Conservation (phyloP, 2,888 invertebrate genomes). For the Pecten maximus region DNA sequence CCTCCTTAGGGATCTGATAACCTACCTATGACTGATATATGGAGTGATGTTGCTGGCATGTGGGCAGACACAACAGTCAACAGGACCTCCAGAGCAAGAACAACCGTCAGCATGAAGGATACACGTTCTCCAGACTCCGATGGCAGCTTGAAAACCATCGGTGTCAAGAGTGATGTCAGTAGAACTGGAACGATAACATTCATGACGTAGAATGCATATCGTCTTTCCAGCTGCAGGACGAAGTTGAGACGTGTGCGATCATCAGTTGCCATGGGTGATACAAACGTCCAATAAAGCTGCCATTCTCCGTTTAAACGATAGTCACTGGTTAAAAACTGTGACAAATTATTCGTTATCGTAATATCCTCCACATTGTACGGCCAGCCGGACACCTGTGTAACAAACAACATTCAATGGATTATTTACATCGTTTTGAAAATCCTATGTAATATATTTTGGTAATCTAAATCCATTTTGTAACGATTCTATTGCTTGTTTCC, state of each 20-base stretch:
- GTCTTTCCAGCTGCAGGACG: constrained; percentile 45
- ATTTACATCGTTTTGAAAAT: too few relatives aligned
- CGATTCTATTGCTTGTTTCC: too few relatives aligned
- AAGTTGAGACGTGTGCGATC: constrained; percentile 36
- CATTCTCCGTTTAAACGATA: background rate
- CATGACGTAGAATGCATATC: constrained; percentile 60
- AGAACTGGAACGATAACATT: constrained; percentile 61
- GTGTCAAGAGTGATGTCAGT: constrained; percentile 59
- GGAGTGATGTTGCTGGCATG: constrained; percentile 54
- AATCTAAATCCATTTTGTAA: too few relatives aligned
- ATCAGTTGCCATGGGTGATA: background rate
- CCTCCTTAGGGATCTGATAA: background rate
- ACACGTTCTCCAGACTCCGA: constrained; percentile 61
- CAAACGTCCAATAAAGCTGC: background rate
- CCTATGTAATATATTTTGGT: too few relatives aligned
- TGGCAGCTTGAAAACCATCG: constrained; percentile 61
- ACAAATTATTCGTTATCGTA: background rate
- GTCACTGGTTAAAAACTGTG: background rate
- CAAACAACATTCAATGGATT: background rate
- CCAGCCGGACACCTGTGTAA: background rate
- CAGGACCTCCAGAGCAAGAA: constrained; percentile 57
- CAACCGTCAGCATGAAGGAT: constrained; percentile 61
- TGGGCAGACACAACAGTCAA: constrained; percentile 49
- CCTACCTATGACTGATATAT: constrained; percentile 55
- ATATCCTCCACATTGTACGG: background rate